Base-by-base conservation (phyloP, 1,140 invertebrate genomes). In the Polypedilum pembai region DNA sequence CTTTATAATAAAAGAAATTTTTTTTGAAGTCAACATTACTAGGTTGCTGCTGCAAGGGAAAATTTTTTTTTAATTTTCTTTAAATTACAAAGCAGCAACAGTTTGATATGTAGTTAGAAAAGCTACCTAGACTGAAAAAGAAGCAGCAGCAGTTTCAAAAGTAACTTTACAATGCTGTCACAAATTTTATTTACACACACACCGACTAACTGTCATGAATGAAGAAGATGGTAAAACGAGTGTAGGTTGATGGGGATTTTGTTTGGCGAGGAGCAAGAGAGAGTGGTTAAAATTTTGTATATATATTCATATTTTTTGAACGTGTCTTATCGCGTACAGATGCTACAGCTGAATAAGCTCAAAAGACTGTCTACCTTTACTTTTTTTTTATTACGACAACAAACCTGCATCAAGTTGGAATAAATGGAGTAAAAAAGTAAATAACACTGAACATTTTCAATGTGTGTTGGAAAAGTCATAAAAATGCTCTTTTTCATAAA, bases 311-410 rank as follows among this genome's bases (percentile, higher is more conserved):
- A 56, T 56, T 56, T 33, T 56, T 56, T 56, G 45, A 56, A 56
- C 45, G 45, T 56, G 45, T 56, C 45, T 56, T 56, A 56, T 56
- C 45, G 45, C 45, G 45, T n/a, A 56, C 45, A 56, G 45, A 56
- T 56, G 45, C n/a, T 56, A 56, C 45, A 56, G 45, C 45, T 45
- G 41, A 56, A 56, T 56, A 56, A 56, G 45, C 45, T 56, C 10
- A 8, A 45, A 56, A 56, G n/a, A 56, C 10, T 56, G 45, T 56
- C 45, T 56, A 56, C 45, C 45, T 56, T 56, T 56, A 56, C n/a
- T 56, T 56, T 56, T 56, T 33, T 33, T 33, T 33, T 33, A 33
- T 33, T 33, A 33, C 24, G 24, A 56, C 45, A n/a, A 56, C 45
- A 56, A 56, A 56, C 45, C 45, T 56, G 45, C 45, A 56, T 56